Conservation (phyloP, 2,888 invertebrate species). For the Dermolepida albohirtum region DNA sequence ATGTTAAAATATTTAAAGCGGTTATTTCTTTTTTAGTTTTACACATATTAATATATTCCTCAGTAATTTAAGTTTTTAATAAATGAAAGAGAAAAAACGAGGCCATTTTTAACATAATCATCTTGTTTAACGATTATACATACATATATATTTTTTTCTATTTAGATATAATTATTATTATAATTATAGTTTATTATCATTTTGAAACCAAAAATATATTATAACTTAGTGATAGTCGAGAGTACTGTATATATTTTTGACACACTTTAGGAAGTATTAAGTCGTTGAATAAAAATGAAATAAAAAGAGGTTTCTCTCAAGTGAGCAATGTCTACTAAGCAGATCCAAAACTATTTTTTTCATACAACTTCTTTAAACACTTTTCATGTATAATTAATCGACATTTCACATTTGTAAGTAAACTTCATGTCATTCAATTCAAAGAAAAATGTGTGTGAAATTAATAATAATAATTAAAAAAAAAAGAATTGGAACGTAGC, state of each 20-base stretch:
- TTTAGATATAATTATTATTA: conserved; percentile 13
- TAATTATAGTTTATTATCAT: conserved; percentile 24
- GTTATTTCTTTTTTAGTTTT: conserved; percentile 31
- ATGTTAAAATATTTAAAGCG: conserved; percentile 37
- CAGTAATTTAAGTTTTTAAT: conserved; percentile 24
- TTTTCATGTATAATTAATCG: neutral
- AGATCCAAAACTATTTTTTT: conserved; percentile 4
- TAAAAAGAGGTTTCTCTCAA: conserved; percentile 26
- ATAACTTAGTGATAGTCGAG: conserved; percentile 43
- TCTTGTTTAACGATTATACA: conserved; percentile 14
- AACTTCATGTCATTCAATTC: conserved; percentile 24
- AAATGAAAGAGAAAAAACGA: neutral
- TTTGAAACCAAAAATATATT: conserved; percentile 46
- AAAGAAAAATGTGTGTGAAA: conserved; percentile 13
- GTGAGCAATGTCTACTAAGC: conserved; percentile 38
- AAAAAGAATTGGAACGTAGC: conserved; percentile 35
- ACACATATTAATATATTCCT: conserved; percentile 34
- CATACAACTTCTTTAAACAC: conserved; percentile 9
- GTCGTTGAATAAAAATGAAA: conserved; percentile 41
- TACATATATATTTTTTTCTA: conserved; percentile 14
- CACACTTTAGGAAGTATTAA: conserved; percentile 47
- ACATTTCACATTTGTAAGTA: conserved; percentile 28
- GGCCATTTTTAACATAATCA: conserved; percentile 33
- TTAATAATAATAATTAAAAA: conserved; percentile 5
- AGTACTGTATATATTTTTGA: conserved; percentile 50